These are phyloP conservation scores for Parauchenoglanis punctatus DNA, from an alignment of 2,797 vertebrate genomes.

Conservation along the genomic window DNA sequence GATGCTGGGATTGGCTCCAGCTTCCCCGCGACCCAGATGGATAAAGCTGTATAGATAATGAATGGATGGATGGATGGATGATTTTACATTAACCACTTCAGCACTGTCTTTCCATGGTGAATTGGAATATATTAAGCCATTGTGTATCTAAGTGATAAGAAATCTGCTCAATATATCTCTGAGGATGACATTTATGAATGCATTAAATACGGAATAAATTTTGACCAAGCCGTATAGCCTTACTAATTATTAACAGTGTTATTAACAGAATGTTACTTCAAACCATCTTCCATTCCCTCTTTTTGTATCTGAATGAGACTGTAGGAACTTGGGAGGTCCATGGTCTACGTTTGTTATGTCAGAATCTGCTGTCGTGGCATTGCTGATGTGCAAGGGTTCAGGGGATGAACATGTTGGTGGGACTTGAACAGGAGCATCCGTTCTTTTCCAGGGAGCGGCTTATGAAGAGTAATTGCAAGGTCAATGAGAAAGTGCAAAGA, in stretches of 20 bases:
- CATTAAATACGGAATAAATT: not conserved
- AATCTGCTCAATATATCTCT: not conserved
- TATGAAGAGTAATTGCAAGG: slow-evolving; percentile 16
- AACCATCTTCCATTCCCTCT: not conserved
- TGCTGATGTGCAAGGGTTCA: not conserved
- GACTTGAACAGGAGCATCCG: not conserved
- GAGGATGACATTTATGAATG: not conserved
- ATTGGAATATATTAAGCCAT: not conserved
- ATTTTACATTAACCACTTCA: slow-evolving; percentile 5
- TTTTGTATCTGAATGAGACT: not conserved
- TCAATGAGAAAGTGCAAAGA: not conserved
- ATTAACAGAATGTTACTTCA: not conserved
- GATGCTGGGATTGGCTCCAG: too few species aligned
- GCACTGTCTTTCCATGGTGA: not conserved
- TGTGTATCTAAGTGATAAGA: not conserved
- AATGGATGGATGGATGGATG: too few species aligned
- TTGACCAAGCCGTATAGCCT: not conserved
- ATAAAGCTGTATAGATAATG: too few species aligned
- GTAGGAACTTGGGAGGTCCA: not conserved
- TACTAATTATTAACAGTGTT: not conserved
- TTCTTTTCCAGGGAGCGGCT: not conserved
- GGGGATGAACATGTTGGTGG: not conserved
- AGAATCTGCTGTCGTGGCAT: not conserved
- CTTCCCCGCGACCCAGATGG: too few species aligned
- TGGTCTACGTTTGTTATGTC: not conserved